Conservation (phyloP, 2,113 vertebrate species). For the Blennius ocellaris region DNA sequence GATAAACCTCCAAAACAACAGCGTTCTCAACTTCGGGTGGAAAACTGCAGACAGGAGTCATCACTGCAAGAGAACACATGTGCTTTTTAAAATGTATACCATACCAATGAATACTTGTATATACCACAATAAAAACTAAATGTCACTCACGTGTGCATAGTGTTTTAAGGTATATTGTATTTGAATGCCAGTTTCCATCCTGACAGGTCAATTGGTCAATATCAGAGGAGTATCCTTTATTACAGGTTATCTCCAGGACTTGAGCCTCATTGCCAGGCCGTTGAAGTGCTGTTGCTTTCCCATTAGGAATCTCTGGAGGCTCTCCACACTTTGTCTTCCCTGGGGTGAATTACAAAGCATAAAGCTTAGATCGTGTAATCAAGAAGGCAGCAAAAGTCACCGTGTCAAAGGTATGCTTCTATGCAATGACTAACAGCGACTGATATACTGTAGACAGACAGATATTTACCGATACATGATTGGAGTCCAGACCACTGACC, state of each 20-base stretch:
- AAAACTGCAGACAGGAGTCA: fast-evolving
- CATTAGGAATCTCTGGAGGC: slow-evolving; percentile 54
- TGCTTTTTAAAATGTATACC: background rate
- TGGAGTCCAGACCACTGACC: background rate
- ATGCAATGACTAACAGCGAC: too few species aligned
- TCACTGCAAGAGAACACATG: slow-evolving; percentile 35
- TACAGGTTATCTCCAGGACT: fast-evolving
- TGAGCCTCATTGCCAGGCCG: fast-evolving
- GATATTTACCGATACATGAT: slow-evolving; percentile 65
- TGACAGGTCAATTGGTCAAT: fast-evolving
- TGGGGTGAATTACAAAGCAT: slow-evolving; percentile 20
- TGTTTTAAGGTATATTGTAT: fast-evolving
- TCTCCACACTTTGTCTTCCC: slow-evolving; percentile 26
- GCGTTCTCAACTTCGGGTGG: slow-evolving; percentile 57
- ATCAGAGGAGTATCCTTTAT: background rate
- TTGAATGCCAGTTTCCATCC: slow-evolving; percentile 11
- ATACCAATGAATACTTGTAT: too few species aligned
- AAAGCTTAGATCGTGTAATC: background rate
- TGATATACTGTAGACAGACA: too few species aligned
- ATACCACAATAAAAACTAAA: background rate
- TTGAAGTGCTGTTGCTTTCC: fast-evolving
- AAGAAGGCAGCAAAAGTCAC: too few species aligned
- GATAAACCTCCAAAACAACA: background rate
- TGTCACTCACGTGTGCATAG: slow-evolving; percentile 62
- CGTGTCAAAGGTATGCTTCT: too few species aligned